Percentiles rank a stretch among this genome's conserved stretches.
Conservation (phyloP, 1,140 invertebrate species). For the Copidosoma floridanum region DNA sequence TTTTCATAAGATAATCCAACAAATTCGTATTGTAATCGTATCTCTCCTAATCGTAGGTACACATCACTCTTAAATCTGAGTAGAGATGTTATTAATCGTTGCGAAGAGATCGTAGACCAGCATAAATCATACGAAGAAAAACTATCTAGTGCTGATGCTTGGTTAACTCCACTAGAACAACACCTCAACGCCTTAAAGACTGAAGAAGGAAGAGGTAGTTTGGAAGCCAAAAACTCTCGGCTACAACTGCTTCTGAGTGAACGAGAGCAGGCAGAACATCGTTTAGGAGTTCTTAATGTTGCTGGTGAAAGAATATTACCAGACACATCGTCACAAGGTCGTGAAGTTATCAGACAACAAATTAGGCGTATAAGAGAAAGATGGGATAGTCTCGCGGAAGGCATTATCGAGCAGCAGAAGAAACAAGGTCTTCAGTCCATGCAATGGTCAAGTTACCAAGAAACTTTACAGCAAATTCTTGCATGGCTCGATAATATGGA, state of each 20-base stretch:
- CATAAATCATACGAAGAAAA: constrained; percentile 80
- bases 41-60: constrained; percentile 61
- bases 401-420: constrained; percentile 78
- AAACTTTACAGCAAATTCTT: constrained; percentile 77
- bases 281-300: constrained; percentile 69
- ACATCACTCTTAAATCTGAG: constrained; percentile 78
- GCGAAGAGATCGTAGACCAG: constrained; percentile 81
- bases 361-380: constrained; percentile 73
- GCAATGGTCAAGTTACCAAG: constrained; percentile 82
- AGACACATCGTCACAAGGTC: constrained; percentile 84
- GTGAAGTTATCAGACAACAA: constrained; percentile 83
- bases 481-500: constrained; percentile 88
- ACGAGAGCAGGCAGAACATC: constrained; percentile 78
- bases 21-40: too few relatives aligned
- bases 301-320: constrained; percentile 84
- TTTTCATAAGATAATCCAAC: too few relatives aligned
- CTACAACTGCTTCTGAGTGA: constrained; percentile 78
- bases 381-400: constrained; percentile 82
- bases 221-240: constrained; percentile 64
- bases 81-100: constrained; percentile 85
- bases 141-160: constrained; percentile 71
- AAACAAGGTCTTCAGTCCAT: constrained; percentile 80
- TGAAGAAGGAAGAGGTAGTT: constrained; percentile 49
- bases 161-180: constrained; percentile 76
- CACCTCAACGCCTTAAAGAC: constrained; percentile 64